Conservation (phyloP, 2,797 vertebrate genomes). For the Spinus pinus region DNA sequence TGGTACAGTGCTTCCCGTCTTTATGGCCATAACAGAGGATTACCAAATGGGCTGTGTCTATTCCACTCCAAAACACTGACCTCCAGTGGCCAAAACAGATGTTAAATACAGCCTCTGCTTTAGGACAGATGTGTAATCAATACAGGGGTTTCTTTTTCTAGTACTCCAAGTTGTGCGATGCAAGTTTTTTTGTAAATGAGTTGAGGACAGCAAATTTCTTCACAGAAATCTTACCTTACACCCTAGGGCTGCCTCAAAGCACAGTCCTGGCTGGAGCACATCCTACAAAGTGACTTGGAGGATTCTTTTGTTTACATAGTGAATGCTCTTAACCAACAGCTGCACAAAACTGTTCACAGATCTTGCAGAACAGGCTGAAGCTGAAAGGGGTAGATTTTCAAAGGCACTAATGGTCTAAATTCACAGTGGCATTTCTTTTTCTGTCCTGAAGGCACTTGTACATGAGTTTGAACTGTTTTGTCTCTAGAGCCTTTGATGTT, state of each 20-base stretch:
- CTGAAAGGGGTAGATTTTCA: not conserved
- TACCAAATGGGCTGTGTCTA: not conserved
- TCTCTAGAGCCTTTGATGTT: not conserved
- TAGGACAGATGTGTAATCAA: not conserved
- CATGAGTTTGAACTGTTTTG: not conserved
- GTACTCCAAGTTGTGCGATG: not conserved
- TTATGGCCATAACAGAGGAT: not conserved
- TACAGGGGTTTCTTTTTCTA: not conserved
- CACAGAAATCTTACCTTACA: not conserved
- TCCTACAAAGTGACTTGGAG: not conserved
- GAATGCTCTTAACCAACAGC: not conserved
- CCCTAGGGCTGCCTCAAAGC: not conserved
- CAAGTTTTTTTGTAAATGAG: not conserved
- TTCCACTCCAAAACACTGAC: slow-evolving; percentile 48
- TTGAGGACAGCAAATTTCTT: not conserved
- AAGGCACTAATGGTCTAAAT: not conserved
- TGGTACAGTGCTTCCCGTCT: slow-evolving; percentile 19
- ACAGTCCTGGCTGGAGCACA: accelerated
- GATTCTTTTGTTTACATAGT: not conserved
- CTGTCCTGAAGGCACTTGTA: not conserved
- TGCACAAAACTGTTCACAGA: not conserved
- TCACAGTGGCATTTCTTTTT: not conserved
- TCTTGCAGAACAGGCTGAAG: not conserved
- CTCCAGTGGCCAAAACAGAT: slow-evolving; percentile 28
- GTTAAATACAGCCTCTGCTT: not conserved